Conservation (phyloP, 2,113 vertebrate genomes). For the Albula goreensis region DNA sequence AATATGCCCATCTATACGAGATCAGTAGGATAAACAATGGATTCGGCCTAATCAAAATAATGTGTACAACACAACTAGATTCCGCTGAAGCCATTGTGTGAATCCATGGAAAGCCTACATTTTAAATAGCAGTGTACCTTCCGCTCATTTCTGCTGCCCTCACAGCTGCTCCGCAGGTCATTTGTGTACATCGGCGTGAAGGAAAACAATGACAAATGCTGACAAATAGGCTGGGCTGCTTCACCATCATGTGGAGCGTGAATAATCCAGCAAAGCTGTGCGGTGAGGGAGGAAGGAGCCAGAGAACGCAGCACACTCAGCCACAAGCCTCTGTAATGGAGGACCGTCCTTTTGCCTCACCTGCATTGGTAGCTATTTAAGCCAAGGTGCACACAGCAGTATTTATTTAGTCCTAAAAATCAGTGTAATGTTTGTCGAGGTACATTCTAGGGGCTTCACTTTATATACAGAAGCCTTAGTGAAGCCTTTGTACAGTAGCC, state of each 20-base stretch:
- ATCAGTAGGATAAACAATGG: constrained; percentile 62
- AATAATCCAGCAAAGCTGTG: constrained; percentile 42
- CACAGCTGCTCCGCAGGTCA: constrained; percentile 33
- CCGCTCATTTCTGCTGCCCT: constrained; percentile 8
- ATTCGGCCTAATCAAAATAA: constrained; percentile 54
- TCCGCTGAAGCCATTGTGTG: constrained; percentile 48
- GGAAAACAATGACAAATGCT: constrained; percentile 51
- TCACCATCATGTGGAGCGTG: constrained; percentile 47
- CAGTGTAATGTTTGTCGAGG: too few relatives aligned
- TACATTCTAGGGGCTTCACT: too few relatives aligned
- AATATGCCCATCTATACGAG: constrained; percentile 58
- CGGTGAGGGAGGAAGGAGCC: neutral
- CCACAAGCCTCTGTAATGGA: too few relatives aligned
- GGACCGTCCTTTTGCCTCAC: too few relatives aligned
- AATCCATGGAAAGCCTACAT: constrained; percentile 30
- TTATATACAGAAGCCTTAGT: too few relatives aligned
- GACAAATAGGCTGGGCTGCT: constrained; percentile 47
- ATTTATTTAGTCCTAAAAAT: too few relatives aligned
- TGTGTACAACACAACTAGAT: constrained; percentile 45
- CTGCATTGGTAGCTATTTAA: too few relatives aligned
- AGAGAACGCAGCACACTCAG: neutral
- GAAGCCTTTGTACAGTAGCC: too few relatives aligned
- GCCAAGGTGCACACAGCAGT: too few relatives aligned
- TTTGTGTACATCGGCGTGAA: constrained; percentile 40
- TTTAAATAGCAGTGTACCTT: constrained; percentile 21